Percentiles rank a stretch among this genome's conserved stretches.
phyloP scores from a whole-genome alignment of 1,140 invertebrate genomes.

The Cherax quadricarinatus region DNA sequence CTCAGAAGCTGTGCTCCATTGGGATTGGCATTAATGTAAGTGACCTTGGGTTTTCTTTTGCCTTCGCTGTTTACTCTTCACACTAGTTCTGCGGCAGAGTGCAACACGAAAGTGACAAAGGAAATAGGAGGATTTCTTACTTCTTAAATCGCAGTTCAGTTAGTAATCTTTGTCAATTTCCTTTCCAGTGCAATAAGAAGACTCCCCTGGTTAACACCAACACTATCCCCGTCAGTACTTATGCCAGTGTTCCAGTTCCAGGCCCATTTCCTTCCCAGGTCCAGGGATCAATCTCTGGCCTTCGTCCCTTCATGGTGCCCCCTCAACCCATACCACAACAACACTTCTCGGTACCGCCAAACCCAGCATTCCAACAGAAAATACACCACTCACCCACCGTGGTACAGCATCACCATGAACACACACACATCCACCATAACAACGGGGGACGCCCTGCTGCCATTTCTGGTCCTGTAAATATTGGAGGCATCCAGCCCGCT shows the following conservation, averaged over 20 bases:
- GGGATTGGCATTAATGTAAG: constrained; percentile 36
- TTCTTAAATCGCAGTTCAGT: too few relatives aligned
- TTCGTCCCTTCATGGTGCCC: background rate
- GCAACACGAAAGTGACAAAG: too few relatives aligned
- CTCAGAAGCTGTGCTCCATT: constrained; percentile 8
- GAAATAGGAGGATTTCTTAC: too few relatives aligned
- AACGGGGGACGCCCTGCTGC: background rate
- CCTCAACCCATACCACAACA: background rate
- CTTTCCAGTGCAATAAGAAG: background rate
- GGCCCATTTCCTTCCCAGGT: background rate
- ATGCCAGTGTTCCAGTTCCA: background rate
- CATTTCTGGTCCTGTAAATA: background rate
- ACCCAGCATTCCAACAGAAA: background rate
- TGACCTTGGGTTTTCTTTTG: background rate
- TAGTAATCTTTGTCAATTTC: background rate
- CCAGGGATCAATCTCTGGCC: background rate
- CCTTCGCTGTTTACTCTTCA: too few relatives aligned
- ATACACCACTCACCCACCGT: too few relatives aligned
- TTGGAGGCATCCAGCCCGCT: constrained; percentile 34
- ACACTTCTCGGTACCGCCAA: background rate
- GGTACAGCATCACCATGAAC: background rate
- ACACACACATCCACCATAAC: background rate
- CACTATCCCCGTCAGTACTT: background rate
- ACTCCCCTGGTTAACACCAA: background rate
- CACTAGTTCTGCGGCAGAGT: too few relatives aligned